Evolutionary conservation across 2,797 vertebrate species (phyloP).

Genomic region (Liasis olivaceus): DNA sequence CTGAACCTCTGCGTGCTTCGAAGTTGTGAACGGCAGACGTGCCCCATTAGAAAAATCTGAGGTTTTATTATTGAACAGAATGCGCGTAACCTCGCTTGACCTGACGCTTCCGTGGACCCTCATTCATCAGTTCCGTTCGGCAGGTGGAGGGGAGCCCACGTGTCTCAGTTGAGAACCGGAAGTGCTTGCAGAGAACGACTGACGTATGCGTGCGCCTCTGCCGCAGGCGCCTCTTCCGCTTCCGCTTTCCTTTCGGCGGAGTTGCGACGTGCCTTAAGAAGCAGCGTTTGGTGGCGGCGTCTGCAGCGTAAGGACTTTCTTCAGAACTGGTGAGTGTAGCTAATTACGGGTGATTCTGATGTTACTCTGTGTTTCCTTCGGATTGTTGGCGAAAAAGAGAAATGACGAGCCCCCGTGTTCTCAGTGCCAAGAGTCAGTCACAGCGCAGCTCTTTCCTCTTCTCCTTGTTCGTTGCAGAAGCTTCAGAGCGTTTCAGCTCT

Average conservation of each 20-base stretch:
- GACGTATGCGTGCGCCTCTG: not conserved
- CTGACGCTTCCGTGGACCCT: not conserved
- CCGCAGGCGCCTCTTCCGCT: not conserved
- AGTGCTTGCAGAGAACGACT: fast-evolving
- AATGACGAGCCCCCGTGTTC: not conserved
- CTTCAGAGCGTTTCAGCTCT: not conserved
- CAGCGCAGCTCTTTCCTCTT: too few species aligned
- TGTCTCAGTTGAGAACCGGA: not conserved
- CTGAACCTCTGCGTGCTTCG: not conserved
- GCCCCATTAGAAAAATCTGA: not conserved
- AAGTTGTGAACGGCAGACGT: not conserved
- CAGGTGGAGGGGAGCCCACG: too few species aligned
- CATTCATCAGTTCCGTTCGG: not conserved
- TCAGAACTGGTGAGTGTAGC: not conserved
- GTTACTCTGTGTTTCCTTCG: not conserved
- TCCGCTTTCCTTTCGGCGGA: not conserved
- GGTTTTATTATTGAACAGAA: not conserved
- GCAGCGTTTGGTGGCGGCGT: not conserved
- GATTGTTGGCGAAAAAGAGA: not conserved
- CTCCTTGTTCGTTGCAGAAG: too few species aligned
- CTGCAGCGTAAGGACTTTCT: fast-evolving
- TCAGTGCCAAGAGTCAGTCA: too few species aligned
- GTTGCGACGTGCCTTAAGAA: constrained; percentile 12
- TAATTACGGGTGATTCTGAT: not conserved
- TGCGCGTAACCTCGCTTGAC: not conserved